Percentiles rank a stretch among this genome's conserved stretches.
Conservation (phyloP, 2,797 vertebrate genomes). For the Etheostoma nigrum region DNA sequence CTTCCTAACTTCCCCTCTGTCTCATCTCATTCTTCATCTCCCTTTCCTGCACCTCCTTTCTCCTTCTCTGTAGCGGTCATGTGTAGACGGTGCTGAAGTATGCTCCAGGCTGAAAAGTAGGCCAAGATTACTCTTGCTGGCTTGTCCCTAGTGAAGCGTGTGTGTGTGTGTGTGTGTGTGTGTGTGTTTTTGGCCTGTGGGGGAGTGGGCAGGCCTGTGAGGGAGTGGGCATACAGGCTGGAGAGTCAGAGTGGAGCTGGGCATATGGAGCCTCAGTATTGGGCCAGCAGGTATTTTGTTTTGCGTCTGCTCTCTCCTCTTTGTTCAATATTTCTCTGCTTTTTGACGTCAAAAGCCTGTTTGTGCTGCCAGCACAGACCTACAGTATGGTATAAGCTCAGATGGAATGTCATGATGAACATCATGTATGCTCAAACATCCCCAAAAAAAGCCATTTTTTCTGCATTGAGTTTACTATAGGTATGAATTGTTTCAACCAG, state of each 20-base stretch:
- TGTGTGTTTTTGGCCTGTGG: constrained; percentile 26
- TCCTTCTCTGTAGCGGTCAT: constrained; percentile 45
- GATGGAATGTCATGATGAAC: constrained; percentile 52
- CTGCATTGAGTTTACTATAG: neutral
- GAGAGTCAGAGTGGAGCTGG: constrained; percentile 72
- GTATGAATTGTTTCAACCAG: constrained; percentile 30
- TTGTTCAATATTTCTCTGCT: constrained; percentile 81
- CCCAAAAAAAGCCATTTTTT: neutral
- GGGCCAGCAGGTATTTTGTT: constrained; percentile 86
- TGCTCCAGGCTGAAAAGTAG: constrained; percentile 84
- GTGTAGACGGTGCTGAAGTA: constrained; percentile 67
- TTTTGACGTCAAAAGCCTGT: constrained; percentile 66
- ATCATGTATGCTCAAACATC: constrained; percentile 39
- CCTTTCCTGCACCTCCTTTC: constrained; percentile 44
- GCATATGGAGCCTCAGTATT: constrained; percentile 85
- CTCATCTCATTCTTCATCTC: constrained; percentile 48
- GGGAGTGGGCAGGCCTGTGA: constrained; percentile 62
- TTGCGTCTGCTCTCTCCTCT: constrained; percentile 80
- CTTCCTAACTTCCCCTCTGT: constrained; percentile 42
- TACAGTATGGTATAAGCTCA: constrained; percentile 45
- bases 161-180: constrained; percentile 42
- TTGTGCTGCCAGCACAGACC: constrained; percentile 65
- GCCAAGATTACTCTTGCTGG: constrained; percentile 87
- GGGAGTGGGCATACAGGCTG: constrained; percentile 77
- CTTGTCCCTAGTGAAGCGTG: constrained; percentile 87